These are phyloP conservation scores for Drosophila ananassae DNA, from an alignment of 1,140 invertebrate species.

Conservation along the genomic window DNA sequence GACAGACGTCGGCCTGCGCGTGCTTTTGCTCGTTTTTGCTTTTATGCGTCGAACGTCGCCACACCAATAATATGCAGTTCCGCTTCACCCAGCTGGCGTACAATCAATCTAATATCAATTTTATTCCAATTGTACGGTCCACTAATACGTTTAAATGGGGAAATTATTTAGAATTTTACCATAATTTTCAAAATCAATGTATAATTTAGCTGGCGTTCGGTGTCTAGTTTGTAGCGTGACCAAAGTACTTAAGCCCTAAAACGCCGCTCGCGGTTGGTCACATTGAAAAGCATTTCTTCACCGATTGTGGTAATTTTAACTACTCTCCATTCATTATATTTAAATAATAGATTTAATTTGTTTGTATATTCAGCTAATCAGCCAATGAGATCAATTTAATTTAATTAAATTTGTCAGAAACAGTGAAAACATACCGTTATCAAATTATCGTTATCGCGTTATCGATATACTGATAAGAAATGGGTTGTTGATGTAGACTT, in stretches of 20 bases:
- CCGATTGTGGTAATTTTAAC: neutral
- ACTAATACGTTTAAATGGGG: neutral
- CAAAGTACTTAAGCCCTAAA: neutral
- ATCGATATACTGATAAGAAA: slow-evolving; percentile 14
- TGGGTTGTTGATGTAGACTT: neutral
- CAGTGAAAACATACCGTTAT: neutral
- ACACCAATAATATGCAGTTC: slow-evolving; percentile 27
- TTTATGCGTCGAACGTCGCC: slow-evolving; percentile 59
- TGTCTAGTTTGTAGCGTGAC: slow-evolving; percentile 1
- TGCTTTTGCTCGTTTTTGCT: slow-evolving; percentile 40
- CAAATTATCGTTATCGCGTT: neutral
- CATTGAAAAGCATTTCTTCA: neutral
- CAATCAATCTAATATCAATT: neutral
- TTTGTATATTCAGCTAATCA: neutral
- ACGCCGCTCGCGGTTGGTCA: neutral
- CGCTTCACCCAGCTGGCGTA: neutral
- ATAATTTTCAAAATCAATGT: slow-evolving; percentile 50
- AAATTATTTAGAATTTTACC: slow-evolving; percentile 27
- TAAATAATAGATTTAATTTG: neutral
- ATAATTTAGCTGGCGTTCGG: slow-evolving; percentile 27
- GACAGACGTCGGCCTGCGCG: slow-evolving; percentile 61
- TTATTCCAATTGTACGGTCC: neutral
- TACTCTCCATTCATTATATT: neutral
- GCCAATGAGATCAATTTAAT: neutral
- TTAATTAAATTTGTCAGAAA: neutral